Evolutionary conservation across 1,140 invertebrate species (phyloP).

Genomic region (Drosophila baimaii): DNA sequence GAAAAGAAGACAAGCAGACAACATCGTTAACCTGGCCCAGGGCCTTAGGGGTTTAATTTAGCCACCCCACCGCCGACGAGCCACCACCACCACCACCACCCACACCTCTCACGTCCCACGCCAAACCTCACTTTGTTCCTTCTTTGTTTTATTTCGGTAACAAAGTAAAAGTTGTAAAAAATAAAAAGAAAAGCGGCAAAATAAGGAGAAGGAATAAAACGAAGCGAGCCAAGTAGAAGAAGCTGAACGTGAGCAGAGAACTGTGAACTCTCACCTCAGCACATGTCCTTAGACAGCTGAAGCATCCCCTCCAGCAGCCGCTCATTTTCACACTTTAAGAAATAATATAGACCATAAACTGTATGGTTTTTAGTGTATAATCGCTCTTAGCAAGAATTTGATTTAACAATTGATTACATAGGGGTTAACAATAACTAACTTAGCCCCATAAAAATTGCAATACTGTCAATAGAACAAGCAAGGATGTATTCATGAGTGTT

Average conservation of each 20-base stretch:
- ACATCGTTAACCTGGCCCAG: slow-evolving; percentile 67
- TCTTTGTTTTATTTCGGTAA: slow-evolving; percentile 74
- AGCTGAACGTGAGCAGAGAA: slow-evolving; percentile 49
- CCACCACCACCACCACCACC: not conserved
- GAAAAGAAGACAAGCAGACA: slow-evolving; percentile 41
- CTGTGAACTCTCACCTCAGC: slow-evolving; percentile 54
- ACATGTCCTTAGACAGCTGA: slow-evolving; percentile 48
- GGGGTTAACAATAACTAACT: not conserved
- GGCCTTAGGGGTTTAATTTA: slow-evolving; percentile 49
- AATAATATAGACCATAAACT: not conserved
- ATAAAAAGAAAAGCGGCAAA: slow-evolving; percentile 22
- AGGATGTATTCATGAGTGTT: not conserved
- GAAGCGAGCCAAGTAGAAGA: slow-evolving; percentile 2
- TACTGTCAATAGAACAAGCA: no score
- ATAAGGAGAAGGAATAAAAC: slow-evolving; percentile 22
- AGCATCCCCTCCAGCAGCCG: slow-evolving; percentile 27
- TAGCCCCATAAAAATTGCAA: no score
- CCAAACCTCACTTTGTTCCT: slow-evolving; percentile 41
- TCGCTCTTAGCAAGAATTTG: not conserved
- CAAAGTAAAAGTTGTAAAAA: slow-evolving; percentile 74
- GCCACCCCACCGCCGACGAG: slow-evolving; percentile 12
- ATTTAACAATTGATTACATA: not conserved
- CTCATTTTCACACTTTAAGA: slow-evolving; percentile 4
- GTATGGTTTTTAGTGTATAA: not conserved
- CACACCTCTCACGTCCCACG: not conserved